Evolutionary conservation across 2,797 vertebrate genomes (phyloP).

Genomic region (Buphagus erythrorhynchus): DNA sequence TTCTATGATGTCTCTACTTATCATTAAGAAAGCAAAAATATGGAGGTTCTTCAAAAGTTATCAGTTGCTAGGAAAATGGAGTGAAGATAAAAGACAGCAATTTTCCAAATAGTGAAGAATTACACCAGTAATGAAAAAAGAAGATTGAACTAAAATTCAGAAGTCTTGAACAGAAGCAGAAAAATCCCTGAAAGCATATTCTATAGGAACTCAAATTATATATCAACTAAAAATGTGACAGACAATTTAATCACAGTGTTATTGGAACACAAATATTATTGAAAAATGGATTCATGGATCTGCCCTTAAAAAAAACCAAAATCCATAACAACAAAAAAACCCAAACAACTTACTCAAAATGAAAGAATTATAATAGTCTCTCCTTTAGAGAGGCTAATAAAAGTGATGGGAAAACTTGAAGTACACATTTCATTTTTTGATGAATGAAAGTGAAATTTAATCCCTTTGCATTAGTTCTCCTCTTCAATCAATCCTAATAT

Average conservation of each 20-base stretch:
- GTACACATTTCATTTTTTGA: neutral
- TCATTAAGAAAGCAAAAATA: neutral
- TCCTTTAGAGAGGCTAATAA: neutral
- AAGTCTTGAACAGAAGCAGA: neutral
- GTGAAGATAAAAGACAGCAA: neutral
- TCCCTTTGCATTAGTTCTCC: neutral
- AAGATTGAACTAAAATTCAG: neutral
- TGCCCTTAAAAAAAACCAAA: neutral
- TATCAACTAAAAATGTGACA: neutral
- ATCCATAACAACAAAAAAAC: too few species aligned
- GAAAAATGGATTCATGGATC: neutral
- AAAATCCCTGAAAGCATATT: neutral
- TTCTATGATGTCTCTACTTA: fast-evolving
- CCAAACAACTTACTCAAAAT: neutral
- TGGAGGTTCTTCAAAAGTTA: neutral
- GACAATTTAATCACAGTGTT: neutral
- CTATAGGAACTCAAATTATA: neutral
- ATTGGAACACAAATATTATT: neutral
- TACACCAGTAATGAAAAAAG: neutral
- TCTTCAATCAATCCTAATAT: neutral
- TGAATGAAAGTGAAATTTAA: neutral
- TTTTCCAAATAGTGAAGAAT: neutral
- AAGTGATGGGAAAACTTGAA: neutral
- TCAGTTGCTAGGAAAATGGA: neutral
- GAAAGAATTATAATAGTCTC: neutral